Evolutionary conservation across 2,797 vertebrate species (phyloP), one percentile per base, ranked within the genome.

Genomic region (Pipistrellus nathusii): DNA sequence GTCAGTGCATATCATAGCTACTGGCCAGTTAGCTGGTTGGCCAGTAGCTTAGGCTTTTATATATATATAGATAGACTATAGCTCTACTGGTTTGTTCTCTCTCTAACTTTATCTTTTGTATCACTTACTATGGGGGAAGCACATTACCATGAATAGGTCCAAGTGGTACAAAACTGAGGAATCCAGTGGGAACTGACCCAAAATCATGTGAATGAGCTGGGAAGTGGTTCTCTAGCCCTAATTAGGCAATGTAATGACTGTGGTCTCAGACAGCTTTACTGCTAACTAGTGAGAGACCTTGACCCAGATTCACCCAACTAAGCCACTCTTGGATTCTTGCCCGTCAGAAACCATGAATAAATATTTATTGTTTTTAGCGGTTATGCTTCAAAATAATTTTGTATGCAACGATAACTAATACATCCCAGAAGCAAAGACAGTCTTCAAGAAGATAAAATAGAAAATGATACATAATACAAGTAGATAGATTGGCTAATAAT

Each of bases 381-480:
- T 2, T 76, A 38, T 30, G 18, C 77, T 85, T 73, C 38, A 59
- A 75, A 84, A 91, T 55, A 86, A 77, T 68, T 57, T 71, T 30
- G 80, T 69, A 69, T 5, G 11, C 18, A 91, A 32, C 41, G 27
- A 20, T 69, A 48, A 55, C 51, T 32, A 78, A 85, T 27, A 44
- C 0, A 69, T 2, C 17, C 15, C 30, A 76, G 32, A 32, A 88
- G 12, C 30, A 64, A 75, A 91, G 62, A 18, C 62, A 32, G 30
- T 85, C 41, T n/a, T 93, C 48, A 14, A 88, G 38, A 86, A 95
- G 46, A 89, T 53, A 92, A 81, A 73, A 41, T 32, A 72, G n/a
- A 7, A 81, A 72, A 3, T 82, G 13, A 55, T 32, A 48, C 1
- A 73, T 2, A 89, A 35, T 18, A 38, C 9, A 57, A 8, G 3